Conservation (phyloP, 2,797 vertebrate genomes). For the Mormyrus proboscirostris region DNA sequence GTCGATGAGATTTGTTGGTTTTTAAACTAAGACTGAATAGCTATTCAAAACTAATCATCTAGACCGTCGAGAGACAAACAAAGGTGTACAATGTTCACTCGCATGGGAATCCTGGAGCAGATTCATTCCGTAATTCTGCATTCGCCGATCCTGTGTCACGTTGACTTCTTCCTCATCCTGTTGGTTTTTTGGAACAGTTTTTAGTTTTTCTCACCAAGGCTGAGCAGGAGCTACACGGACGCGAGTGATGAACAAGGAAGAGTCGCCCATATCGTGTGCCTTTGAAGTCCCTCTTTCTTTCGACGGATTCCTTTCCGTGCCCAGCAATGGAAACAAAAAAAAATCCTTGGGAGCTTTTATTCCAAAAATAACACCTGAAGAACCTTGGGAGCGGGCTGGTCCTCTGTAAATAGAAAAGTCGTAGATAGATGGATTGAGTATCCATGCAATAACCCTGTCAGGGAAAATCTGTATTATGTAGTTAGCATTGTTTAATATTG, state of each 20-base stretch:
- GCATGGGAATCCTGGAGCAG: constrained; percentile 23
- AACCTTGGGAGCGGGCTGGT: neutral
- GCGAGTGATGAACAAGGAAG: constrained; percentile 52
- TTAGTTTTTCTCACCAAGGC: constrained; percentile 32
- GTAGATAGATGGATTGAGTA: constrained; percentile 33
- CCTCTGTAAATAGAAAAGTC: constrained; percentile 34
- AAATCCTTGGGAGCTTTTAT: neutral
- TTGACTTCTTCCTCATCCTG: constrained; percentile 48
- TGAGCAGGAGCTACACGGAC: constrained; percentile 48
- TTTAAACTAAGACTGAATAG: neutral
- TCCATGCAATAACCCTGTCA: constrained; percentile 49
- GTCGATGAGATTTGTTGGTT: constrained; percentile 16
- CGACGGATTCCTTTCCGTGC: constrained; percentile 26
- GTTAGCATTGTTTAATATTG: constrained; percentile 68
- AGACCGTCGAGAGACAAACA: neutral
- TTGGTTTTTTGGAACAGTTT: constrained; percentile 34
- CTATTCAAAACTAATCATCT: neutral
- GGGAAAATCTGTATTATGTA: constrained; percentile 57
- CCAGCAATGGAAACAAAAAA: constrained; percentile 9
- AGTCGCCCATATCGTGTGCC: constrained; percentile 69
- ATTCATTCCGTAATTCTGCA: constrained; percentile 31
- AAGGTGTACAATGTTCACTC: neutral
- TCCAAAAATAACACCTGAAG: constrained; percentile 35
- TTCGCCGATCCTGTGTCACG: constrained; percentile 14
- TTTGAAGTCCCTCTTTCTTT: constrained; percentile 53